Percentiles rank a stretch among this genome's conserved stretches.
Conservation (phyloP, 2,797 vertebrate species). For the Dipus sagitta region DNA sequence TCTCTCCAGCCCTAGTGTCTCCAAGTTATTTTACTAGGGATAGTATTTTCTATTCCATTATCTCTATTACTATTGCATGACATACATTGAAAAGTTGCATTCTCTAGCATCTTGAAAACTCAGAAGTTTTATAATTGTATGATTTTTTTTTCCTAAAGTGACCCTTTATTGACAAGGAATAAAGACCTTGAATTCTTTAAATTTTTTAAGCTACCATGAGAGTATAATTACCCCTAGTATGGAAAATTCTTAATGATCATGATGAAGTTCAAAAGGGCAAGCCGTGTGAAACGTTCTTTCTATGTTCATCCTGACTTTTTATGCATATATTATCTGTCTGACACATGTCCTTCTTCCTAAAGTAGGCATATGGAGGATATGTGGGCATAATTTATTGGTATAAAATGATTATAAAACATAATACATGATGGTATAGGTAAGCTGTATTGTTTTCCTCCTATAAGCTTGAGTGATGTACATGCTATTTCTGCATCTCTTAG, state of each 20-base stretch:
- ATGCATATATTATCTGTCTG: not conserved
- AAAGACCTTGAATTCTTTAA: not conserved
- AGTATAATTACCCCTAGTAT: not conserved
- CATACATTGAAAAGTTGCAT: not conserved
- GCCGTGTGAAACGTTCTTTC: not conserved
- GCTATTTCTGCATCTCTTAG: not conserved
- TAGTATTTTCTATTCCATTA: not conserved
- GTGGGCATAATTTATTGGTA: not conserved
- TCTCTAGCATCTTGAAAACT: not conserved
- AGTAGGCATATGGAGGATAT: not conserved
- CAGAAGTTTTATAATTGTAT: not conserved
- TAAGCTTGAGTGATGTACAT: not conserved
- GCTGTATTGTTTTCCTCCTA: not conserved
- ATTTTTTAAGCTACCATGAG: not conserved
- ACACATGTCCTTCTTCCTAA: not conserved
- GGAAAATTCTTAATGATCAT: not conserved
- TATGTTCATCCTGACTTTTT: conserved; percentile 13
- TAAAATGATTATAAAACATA: conserved; percentile 9
- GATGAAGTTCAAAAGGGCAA: not conserved
- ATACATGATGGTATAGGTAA: not conserved
- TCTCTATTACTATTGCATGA: not conserved
- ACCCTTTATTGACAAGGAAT: not conserved
- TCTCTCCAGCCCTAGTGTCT: not conserved
- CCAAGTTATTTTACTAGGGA: not conserved
- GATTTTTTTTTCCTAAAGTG: not conserved